Evolutionary conservation across 2,888 invertebrate species (phyloP), one percentile per base, ranked within the genome.

Genomic region (Eugnorisma glareosa): DNA sequence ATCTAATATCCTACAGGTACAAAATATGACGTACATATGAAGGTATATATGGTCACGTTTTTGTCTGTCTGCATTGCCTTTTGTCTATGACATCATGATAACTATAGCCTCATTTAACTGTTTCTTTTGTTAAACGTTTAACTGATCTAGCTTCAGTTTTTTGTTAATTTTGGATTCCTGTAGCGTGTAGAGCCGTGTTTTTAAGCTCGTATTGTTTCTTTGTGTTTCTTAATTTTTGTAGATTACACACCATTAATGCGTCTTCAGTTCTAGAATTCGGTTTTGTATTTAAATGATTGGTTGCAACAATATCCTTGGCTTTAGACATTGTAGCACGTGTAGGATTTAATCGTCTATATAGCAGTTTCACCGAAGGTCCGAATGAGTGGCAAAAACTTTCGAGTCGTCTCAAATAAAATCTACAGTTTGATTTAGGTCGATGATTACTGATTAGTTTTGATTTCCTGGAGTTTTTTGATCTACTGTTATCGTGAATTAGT

Each of bases 51-150:
- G 76, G 77, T 59, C 83, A 84, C 81, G 89, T 91, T 92, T 92
- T 92, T 91, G 90, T 87, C 72, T 74, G 92, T 92, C 91, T 92
- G 88, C 89, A 85, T 89, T 86, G 82, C 61, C 78, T 88, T 86
- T 82, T 87, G 84, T 88, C 82, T 88, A 89, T 91, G 90, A 92
- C 90, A 89, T 92, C 90, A 93, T 86, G 75, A 84, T 74, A 84
- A 83, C 79, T 89, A 84, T 83, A 85, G 85, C 81, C 84, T 77
- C 79, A 79, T 84, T 79, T 83, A 86, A 84, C 86, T 85, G 83
- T 83, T 89, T 86, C 87, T 89, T 91, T 90, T 89, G 89, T 89
- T 83, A 74, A 78, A 85, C 75, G 76, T 84, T 82, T 87, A 79
- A 75, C 84, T 83, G 83, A 86, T 86, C 87, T 87, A 86, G 84